Evolutionary conservation across 30 jellyfish, hydroid and myxozoan genomes (phyloP), one percentile per base, ranked within the genome.

Genomic region (Sanderia malayensis): DNA sequence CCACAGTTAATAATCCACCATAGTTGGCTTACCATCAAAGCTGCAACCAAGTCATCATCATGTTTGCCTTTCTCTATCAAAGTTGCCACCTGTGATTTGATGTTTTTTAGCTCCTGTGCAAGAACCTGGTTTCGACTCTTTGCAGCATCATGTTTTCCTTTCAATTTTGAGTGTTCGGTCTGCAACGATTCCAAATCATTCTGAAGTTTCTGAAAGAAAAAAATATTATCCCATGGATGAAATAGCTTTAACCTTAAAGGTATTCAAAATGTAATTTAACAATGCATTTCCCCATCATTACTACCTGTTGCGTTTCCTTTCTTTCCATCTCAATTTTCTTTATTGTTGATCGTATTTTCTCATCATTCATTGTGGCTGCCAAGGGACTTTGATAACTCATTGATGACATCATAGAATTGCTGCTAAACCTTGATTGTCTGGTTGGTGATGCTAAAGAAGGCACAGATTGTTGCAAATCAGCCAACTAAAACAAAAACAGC

Each of bases 41-140:
- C 99, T 15, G 90, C 47, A 6, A 93, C 77, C 4, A 93, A 89
- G n/a, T 93, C 99, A 65, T 93, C 99, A 71, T 93, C 99, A 47
- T 80, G 96, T 53, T 80, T 86, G 20, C 95, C 92, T 69, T 93
- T 93, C 20, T 79, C 99, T 20, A 52, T 53, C 60, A 77, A 58
- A 4, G 95, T 73, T 19, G 80, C 66, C 3, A 86, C 32, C 63
- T 93, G 96, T 21, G 91, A 60, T 66, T 84, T 84, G 49, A 77
- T 26, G 63, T 61, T 80, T 67, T 93, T 93, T 57, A 85, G 46
- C 22, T 93, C 99, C 41, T 67, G 77, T 13, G 90, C 20, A 31
- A 93, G 72, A 9, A 93, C 88, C 37, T 85, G 80, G 69, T 74
- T 93, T 29, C 99, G 80, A 1, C 94, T 49, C 65, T 84, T 84